A percentile compares a stretch with the other conserved stretches of the same genome.
These are phyloP conservation scores for Mus pahari DNA, from an alignment of 2,113 vertebrate species.

Conservation along the genomic window DNA sequence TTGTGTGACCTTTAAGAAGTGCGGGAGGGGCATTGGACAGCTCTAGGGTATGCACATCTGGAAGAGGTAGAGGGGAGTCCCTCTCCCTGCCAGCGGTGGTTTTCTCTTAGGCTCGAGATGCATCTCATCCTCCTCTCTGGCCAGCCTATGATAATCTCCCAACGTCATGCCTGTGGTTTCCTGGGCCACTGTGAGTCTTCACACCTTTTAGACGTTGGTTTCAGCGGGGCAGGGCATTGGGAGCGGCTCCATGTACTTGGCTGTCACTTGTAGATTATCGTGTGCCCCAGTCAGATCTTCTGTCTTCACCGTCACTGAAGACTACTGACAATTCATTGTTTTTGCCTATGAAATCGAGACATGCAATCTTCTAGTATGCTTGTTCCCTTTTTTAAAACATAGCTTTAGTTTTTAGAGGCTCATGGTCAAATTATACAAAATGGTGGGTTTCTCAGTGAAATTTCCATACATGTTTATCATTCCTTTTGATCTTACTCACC, in stretches of 20 bases:
- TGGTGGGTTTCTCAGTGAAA: background rate
- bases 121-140: background rate
- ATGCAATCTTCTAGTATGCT: background rate
- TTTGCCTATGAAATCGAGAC: background rate
- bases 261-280: no score
- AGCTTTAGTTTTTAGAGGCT: background rate
- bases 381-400: background rate
- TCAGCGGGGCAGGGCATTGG: no score
- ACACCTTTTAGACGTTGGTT: background rate
- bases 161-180: background rate
- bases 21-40: constrained; percentile 27
- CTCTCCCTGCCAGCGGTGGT: background rate
- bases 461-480: background rate
- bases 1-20: constrained; percentile 62
- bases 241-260: background rate
- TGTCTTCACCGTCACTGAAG: background rate
- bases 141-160: background rate
- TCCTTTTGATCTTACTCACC: no score
- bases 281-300: background rate
- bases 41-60: constrained; percentile 41
- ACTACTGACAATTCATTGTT: background rate
- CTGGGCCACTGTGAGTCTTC: background rate
- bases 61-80: background rate
- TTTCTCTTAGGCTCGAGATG: constrained; percentile 16
- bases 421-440: background rate